Base-by-base conservation (phyloP, 2,113 vertebrate genomes). In the Himantopus leucocephalus region DNA sequence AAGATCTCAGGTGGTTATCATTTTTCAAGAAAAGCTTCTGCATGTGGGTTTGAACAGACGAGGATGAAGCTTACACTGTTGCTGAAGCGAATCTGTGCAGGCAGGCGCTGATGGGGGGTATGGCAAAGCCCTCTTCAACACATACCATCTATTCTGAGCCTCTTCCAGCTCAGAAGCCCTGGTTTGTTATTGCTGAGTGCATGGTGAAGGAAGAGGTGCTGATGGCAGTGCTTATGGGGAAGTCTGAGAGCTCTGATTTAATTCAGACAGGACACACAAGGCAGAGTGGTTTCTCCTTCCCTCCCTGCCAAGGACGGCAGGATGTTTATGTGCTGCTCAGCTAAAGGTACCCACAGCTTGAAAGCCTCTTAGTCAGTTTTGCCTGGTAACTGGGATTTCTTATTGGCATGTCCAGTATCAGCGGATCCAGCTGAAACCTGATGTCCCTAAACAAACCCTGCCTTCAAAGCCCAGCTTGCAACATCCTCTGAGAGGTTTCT, bases 381-480 rank as follows among this genome's bases (percentile, higher is more conserved):
- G 47, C 55, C 71, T 11, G 73, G 81, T 78, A 58, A 58, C 62
- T 91, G 62, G 68, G 50, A 66, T 91, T 96, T 79, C 70, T 93
- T 77, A 19, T 35, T 62, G 75, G 62, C 68, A 73, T 8, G 58
- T 76, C 90, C 50, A 24, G 26, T 88, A 76, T 94, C 96, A 45
- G 14, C 0, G 26, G 89, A 74, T 70, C 79, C 85, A 60, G 68
- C 34, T 66, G 62, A 85, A 86, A 80, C 66, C 34, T 90, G 85
- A 60, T n/a, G 34, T 95, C 86, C 53, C 50, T 45, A 15, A 93
- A 90, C 62, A 96, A 95, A 91, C 56, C 59, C 39, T 83, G 50
- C 88, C 90, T 84, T 86, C 85, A 88, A 88, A 97, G 92, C 43
- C 52, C 0, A 4, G 4, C 80, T 97, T 94, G 64, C 80, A 85